Percentiles rank a stretch among this genome's conserved stretches.
phyloP scores from a whole-genome alignment of 2,888 invertebrate genomes.

The Dryadula phaetusa region DNA sequence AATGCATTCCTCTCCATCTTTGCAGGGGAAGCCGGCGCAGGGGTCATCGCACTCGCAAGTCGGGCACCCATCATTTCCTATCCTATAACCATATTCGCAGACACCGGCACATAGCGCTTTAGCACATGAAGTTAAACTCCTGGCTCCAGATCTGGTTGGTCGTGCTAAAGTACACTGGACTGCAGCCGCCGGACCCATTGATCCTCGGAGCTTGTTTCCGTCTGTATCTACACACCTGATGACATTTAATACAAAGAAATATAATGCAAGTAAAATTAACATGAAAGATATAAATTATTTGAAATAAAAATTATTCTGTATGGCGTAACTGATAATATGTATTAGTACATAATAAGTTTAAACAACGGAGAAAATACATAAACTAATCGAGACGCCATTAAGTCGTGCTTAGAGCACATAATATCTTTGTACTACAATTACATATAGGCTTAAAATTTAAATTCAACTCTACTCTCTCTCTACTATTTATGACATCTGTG shows the following conservation, averaged over 20 bases:
- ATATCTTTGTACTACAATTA: no score
- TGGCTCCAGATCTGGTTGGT: conserved; percentile 70
- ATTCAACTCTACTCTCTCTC: no score
- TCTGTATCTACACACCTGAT: conserved; percentile 89
- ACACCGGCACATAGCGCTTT: conserved; percentile 91
- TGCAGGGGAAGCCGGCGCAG: conserved; percentile 90
- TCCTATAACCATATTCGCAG: conserved; percentile 93
- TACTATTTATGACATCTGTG: no score
- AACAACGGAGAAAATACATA: no score
- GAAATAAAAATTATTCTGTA: no score
- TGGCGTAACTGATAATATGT: no score
- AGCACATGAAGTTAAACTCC: conserved; percentile 86
- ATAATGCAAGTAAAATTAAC: no score
- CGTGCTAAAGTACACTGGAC: conserved; percentile 85
- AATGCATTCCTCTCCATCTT: conserved; percentile 89
- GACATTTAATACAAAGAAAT: not conserved
- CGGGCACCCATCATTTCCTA: conserved; percentile 87
- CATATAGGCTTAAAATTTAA: no score
- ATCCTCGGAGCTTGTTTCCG: conserved; percentile 90
- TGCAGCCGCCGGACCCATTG: conserved; percentile 90
- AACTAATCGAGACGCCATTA: no score
- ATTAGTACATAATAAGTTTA: no score
- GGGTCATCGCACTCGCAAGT: conserved; percentile 95
- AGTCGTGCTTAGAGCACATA: no score
- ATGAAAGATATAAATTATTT: no score